Evolutionary conservation across 23 tunicate genomes (phyloP).

Genomic region (Aplidium turbinatum): DNA sequence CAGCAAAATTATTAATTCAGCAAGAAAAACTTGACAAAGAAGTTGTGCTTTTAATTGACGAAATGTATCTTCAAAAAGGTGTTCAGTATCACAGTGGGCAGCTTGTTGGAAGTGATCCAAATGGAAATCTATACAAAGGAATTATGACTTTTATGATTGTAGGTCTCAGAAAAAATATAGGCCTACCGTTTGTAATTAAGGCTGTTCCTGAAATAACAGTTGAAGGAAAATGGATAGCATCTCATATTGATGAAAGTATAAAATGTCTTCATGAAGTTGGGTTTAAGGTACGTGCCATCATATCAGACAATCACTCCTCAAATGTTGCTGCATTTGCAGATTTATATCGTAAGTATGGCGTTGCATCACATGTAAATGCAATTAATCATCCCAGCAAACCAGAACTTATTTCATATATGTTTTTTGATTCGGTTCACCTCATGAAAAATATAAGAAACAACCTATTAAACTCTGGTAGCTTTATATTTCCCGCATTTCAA

Average conservation of each 20-base stretch:
- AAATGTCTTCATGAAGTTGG: slow-evolving; percentile 5
- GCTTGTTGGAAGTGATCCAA: background rate
- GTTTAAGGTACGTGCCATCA: slow-evolving; percentile 13
- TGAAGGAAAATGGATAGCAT: background rate
- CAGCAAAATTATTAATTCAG: background rate
- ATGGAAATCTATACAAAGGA: background rate
- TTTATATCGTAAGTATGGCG: background rate
- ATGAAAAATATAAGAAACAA: slow-evolving; percentile 5
- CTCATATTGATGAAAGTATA: background rate
- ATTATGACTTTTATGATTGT: slow-evolving; percentile 10
- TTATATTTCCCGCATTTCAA: background rate
- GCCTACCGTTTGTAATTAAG: slow-evolving; percentile 14
- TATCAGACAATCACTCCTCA: slow-evolving; percentile 6
- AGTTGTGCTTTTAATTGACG: background rate
- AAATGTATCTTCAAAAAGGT: slow-evolving; percentile 4
- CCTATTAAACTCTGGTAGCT: background rate
- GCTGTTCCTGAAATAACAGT: background rate
- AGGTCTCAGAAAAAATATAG: slow-evolving; percentile 10
- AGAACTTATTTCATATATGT: background rate
- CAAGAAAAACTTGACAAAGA: slow-evolving; percentile 10
- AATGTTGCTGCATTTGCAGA: slow-evolving; percentile 17
- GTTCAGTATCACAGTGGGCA: slow-evolving; percentile 4
- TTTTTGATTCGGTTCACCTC: slow-evolving; percentile 20
- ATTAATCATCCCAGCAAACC: background rate
- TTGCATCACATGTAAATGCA: background rate